These are phyloP conservation scores for Leptonema lineaticorne DNA, from an alignment of 1,140 invertebrate species.

Conservation along the genomic window DNA sequence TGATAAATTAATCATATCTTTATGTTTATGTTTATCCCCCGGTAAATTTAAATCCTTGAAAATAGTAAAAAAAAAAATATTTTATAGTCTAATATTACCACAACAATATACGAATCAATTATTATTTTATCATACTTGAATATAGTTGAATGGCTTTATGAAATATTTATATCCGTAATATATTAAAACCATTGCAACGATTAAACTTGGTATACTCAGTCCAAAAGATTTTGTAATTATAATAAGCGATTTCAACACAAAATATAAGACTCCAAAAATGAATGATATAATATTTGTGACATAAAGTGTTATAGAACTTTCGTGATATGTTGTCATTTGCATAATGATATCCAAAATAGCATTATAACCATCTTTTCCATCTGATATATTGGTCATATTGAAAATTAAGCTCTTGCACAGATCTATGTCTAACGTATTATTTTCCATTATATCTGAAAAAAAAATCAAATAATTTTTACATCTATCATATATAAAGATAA, in stretches of 20 bases:
- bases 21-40: conserved; percentile 54
- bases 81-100: neutral
- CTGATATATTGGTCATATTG: neutral
- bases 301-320: neutral
- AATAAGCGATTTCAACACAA: neutral
- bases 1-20: conserved; percentile 49
- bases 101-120: neutral
- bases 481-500: neutral
- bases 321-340: neutral
- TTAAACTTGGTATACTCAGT: neutral
- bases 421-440: neutral
- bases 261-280: neutral
- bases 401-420: neutral
- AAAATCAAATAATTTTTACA: neutral
- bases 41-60: conserved; percentile 42
- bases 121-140: conserved; percentile 20
- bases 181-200: neutral
- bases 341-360: neutral
- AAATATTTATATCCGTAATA: conserved; percentile 3
- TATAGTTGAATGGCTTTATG: conserved; percentile 22
- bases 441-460: neutral
- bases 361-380: neutral
- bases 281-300: neutral
- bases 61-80: neutral
- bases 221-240: neutral